A percentile compares a stretch with the other conserved stretches of the same genome.
phyloP scores from a whole-genome alignment of 2,888 invertebrate genomes.

The Neocrepidodera transversa region DNA sequence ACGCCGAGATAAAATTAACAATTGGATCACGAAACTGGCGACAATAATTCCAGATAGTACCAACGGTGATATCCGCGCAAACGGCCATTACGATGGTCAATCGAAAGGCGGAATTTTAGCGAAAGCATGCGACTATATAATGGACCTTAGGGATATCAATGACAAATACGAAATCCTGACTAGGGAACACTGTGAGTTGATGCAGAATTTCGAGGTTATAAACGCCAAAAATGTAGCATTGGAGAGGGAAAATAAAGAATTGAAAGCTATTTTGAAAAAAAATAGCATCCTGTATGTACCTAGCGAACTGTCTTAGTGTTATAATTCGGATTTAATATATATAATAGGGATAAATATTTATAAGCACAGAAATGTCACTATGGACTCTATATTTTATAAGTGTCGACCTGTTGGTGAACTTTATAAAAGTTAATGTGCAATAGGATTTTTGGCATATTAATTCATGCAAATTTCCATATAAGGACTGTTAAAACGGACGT shows the following conservation, averaged over 20 bases:
- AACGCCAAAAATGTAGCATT: constrained; percentile 76
- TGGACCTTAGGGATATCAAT: constrained; percentile 80
- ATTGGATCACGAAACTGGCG: constrained; percentile 93
- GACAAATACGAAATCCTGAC: constrained; percentile 70
- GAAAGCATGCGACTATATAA: constrained; percentile 94
- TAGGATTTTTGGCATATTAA: too few species aligned
- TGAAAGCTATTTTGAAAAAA: constrained; percentile 72
- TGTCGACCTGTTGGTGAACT: too few species aligned
- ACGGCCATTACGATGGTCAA: constrained; percentile 70
- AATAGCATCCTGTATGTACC: constrained; percentile 63
- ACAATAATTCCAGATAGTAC: constrained; percentile 80
- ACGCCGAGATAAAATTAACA: constrained; percentile 94
- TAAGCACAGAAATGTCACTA: background rate
- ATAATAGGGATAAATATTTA: background rate
- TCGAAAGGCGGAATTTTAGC: constrained; percentile 96
- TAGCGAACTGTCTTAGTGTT: constrained; percentile 28
- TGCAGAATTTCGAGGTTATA: constrained; percentile 73
- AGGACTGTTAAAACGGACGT: too few species aligned
- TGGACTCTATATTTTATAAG: too few species aligned
- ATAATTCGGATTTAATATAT: background rate
- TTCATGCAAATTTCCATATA: too few species aligned
- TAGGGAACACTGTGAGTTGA: constrained; percentile 75
- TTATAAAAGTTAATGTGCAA: too few species aligned
- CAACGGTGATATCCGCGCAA: constrained; percentile 67
- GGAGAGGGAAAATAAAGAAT: constrained; percentile 77